phyloP scores from a whole-genome alignment of 2,888 invertebrate genomes.

The Romanomermis culicivorax region DNA sequence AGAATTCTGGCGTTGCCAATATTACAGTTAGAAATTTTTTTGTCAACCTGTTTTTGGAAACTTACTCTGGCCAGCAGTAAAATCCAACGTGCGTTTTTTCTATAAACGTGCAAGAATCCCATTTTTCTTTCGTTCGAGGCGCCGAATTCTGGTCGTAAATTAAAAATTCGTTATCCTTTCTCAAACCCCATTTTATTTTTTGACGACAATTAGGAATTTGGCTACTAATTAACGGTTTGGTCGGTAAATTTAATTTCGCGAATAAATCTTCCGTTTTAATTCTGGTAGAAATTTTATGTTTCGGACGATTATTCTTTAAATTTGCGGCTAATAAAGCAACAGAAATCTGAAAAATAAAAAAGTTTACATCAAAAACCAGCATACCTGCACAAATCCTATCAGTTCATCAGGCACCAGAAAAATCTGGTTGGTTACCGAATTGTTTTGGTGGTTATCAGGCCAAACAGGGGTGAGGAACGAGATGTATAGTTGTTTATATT shows the following conservation, averaged over 20 bases:
- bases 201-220: not conserved
- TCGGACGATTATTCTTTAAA: constrained; percentile 33
- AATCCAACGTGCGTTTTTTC: constrained; percentile 44
- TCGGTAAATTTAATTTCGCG: not conserved
- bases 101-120: constrained; percentile 49
- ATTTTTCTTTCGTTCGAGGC: constrained; percentile 45
- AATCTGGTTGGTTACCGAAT: too few species aligned
- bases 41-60: too few species aligned
- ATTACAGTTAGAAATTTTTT: too few species aligned
- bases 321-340: constrained; percentile 41
- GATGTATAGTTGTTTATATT: too few species aligned
- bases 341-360: constrained; percentile 33
- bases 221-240: too few species aligned
- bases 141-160: constrained; percentile 42
- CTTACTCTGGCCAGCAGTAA: constrained; percentile 37
- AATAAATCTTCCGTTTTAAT: not conserved
- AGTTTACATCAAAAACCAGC: too few species aligned
- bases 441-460: too few species aligned
- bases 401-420: too few species aligned
- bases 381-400: too few species aligned
- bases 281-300: constrained; percentile 2
- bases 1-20: too few species aligned
- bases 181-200: constrained; percentile 34
- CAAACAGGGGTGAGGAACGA: too few species aligned
- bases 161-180: constrained; percentile 52